phyloP scores from a whole-genome alignment of 2,797 vertebrate genomes.

The Acanthurus lineatus region DNA sequence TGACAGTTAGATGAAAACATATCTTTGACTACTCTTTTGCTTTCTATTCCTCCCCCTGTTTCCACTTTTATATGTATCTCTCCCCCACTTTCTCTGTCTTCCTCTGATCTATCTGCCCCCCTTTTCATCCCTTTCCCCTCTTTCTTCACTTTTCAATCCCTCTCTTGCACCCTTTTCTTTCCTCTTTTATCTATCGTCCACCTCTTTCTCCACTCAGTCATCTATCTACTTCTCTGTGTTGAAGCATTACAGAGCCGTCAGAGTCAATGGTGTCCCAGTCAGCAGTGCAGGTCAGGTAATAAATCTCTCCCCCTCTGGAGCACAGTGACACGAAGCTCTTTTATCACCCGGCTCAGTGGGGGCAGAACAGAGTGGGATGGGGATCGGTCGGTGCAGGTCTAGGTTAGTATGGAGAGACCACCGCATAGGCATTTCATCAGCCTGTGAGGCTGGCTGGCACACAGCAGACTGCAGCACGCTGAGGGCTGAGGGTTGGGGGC shows the following conservation, averaged over 20 bases:
- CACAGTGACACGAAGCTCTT: constrained; percentile 58
- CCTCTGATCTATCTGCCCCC: constrained; percentile 30
- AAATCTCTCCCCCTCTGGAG: constrained; percentile 60
- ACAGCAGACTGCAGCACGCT: constrained; percentile 36
- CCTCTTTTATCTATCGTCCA: constrained; percentile 41
- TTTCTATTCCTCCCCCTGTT: constrained; percentile 37
- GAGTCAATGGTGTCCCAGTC: constrained; percentile 68
- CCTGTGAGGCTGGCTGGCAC: constrained; percentile 41
- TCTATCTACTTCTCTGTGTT: constrained; percentile 64
- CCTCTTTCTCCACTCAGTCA: constrained; percentile 55
- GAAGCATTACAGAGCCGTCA: constrained; percentile 61
- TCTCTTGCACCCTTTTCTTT: constrained; percentile 32
- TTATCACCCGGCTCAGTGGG: constrained; percentile 58
- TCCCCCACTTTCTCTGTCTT: constrained; percentile 16
- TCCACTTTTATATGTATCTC: constrained; percentile 37
- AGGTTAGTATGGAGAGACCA: constrained; percentile 64
- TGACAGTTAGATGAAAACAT: constrained; percentile 59
- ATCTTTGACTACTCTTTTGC: constrained; percentile 28
- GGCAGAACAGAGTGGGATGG: constrained; percentile 48
- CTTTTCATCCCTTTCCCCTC: constrained; percentile 36
- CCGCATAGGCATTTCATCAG: constrained; percentile 57
- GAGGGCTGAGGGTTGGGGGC: constrained; percentile 10
- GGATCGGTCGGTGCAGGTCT: constrained; percentile 57
- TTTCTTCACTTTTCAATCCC: constrained; percentile 31
- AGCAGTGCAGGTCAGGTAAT: constrained; percentile 66